Evolutionary conservation across 2,888 invertebrate genomes (phyloP).

Genomic region (Luperina testacea): DNA sequence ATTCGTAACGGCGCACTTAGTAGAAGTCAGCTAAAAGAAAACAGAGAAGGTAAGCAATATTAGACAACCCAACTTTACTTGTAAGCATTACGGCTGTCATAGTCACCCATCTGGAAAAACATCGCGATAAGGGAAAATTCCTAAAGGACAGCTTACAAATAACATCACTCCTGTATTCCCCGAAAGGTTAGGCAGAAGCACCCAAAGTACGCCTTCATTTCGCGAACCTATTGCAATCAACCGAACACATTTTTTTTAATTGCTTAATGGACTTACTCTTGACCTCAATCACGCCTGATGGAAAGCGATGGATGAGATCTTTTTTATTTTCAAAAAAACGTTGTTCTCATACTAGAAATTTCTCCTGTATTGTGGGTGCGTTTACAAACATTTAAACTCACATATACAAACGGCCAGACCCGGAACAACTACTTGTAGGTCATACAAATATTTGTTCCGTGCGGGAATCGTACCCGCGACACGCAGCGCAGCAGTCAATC

Average conservation of each 20-base stretch:
- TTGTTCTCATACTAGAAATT: too few relatives aligned
- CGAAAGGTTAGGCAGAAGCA: not conserved
- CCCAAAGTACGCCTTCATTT: not conserved
- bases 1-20: constrained; percentile 15
- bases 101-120: not conserved
- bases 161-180: not conserved
- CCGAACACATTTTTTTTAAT: not conserved
- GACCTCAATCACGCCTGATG: too few relatives aligned
- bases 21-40: constrained; percentile 23
- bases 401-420: too few relatives aligned
- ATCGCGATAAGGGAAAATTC: not conserved
- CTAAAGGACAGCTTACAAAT: not conserved
- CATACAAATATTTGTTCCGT: too few relatives aligned
- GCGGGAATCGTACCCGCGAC: too few relatives aligned
- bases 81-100: not conserved
- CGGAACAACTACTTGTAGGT: too few relatives aligned
- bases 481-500: too few relatives aligned
- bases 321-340: too few relatives aligned
- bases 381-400: too few relatives aligned
- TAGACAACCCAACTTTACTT: not conserved
- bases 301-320: too few relatives aligned
- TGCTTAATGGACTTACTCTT: too few relatives aligned
- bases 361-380: too few relatives aligned
- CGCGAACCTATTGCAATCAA: not conserved
- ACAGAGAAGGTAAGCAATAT: constrained; percentile 23